Percentiles rank a stretch among this genome's conserved stretches.
phyloP scores from a whole-genome alignment of 64 coral and sea anemone genomes.

The Cladopsammia gracilis region DNA sequence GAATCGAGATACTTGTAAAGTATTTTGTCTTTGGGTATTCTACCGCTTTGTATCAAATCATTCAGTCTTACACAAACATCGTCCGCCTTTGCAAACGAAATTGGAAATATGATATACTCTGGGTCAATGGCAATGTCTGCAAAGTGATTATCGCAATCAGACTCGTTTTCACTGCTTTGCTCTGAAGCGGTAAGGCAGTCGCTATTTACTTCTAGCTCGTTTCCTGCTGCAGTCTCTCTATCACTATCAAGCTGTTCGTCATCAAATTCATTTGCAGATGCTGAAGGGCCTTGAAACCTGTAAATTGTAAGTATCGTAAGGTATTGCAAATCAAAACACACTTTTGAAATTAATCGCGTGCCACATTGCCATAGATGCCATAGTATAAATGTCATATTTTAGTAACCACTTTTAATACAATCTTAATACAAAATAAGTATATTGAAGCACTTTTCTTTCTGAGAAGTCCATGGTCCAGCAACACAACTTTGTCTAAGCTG shows the following conservation, averaged over 20 bases:
- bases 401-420: too few species aligned
- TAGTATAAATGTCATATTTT: too few species aligned
- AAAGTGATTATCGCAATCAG: not conserved
- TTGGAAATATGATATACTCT: conserved; percentile 54
- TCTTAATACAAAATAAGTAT: too few species aligned
- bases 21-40: conserved; percentile 82
- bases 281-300: conserved; percentile 21
- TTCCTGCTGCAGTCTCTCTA: not conserved
- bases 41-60: conserved; percentile 53
- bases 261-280: not conserved
- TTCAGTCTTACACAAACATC: conserved; percentile 79
- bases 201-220: not conserved
- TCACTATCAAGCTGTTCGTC: conserved; percentile 7
- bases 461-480: too few species aligned
- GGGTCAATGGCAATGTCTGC: conserved; percentile 64
- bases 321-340: too few species aligned
- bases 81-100: conserved; percentile 60
- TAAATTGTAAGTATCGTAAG: too few species aligned
- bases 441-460: too few species aligned
- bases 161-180: conserved; percentile 10
- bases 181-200: conserved; percentile 17
- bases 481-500: too few species aligned
- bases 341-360: too few species aligned
- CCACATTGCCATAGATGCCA: too few species aligned
- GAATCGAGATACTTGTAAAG: conserved; percentile 80